phyloP scores from a whole-genome alignment of 2,113 vertebrate genomes.

The Sinocyclocheilus anshuiensis region DNA sequence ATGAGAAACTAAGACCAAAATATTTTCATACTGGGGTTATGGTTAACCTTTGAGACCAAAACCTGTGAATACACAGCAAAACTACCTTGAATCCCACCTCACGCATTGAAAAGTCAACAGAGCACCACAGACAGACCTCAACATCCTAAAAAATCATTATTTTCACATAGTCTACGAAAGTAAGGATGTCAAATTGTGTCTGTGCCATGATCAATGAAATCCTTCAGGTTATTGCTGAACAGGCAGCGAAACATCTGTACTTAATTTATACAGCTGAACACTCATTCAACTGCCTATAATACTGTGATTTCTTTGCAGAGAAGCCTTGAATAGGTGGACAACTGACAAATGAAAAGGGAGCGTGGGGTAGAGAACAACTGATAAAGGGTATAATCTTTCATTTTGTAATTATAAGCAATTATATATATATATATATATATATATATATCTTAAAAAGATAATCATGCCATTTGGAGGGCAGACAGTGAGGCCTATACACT shows the following conservation, averaged over 20 bases:
- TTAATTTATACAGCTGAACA: slow-evolving; percentile 14
- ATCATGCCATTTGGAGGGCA: not conserved
- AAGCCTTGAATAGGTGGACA: slow-evolving; percentile 17
- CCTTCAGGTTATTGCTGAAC: slow-evolving; percentile 56
- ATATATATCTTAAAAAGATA: not conserved
- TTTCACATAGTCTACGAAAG: not conserved
- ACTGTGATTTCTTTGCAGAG: slow-evolving; percentile 4
- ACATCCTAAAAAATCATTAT: not conserved
- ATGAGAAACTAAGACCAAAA: slow-evolving; percentile 23
- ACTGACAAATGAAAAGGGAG: not conserved
- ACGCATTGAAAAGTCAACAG: not conserved
- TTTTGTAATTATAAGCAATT: not conserved
- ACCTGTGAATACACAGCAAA: not conserved
- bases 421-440: not conserved
- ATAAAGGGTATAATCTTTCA: not conserved
- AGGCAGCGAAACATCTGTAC: slow-evolving; percentile 40
- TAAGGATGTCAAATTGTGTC: not conserved
- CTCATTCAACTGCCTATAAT: slow-evolving; percentile 6
- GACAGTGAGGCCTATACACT: not conserved
- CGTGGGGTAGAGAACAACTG: not conserved
- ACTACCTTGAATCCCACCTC: not conserved
- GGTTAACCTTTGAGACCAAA: slow-evolving; percentile 13
- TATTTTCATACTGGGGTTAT: slow-evolving; percentile 23
- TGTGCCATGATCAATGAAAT: not conserved
- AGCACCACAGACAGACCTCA: slow-evolving; percentile 1